A percentile compares a stretch with the other conserved stretches of the same genome.
Evolutionary conservation across 2,888 invertebrate species (phyloP).

Genomic region (Hybos culiciformis): DNA sequence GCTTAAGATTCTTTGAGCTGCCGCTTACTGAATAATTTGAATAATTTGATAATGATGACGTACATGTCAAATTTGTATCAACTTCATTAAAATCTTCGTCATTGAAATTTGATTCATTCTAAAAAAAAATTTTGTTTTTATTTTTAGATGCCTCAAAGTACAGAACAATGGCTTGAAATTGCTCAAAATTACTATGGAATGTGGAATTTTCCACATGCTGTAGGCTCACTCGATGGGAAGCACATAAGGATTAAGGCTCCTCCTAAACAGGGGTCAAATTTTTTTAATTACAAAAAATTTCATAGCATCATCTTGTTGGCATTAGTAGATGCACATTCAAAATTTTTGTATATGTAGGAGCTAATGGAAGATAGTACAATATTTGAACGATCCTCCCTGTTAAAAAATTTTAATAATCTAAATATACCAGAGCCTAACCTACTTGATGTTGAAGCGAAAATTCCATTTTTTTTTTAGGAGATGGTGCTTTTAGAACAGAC

Average conservation of each 20-base stretch:
- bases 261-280: slow-evolving; percentile 3
- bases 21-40: no score
- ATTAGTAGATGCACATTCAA: slow-evolving; percentile 5
- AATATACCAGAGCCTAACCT: background rate
- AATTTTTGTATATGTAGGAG: slow-evolving; percentile 9
- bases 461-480: background rate
- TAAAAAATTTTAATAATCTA: slow-evolving; percentile 7
- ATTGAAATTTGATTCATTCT: no score
- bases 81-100: no score
- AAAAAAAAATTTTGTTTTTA: no score
- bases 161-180: slow-evolving; percentile 3
- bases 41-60: no score
- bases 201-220: no score
- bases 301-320: slow-evolving; percentile 10
- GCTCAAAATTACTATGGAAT: slow-evolving; percentile 5
- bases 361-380: slow-evolving; percentile 10
- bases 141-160: background rate
- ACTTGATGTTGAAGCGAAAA: background rate
- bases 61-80: no score
- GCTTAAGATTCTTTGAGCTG: no score
- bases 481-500: background rate
- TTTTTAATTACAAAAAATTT: slow-evolving; percentile 9
- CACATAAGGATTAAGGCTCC: slow-evolving; percentile 7
- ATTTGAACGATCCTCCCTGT: slow-evolving; percentile 2
- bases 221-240: slow-evolving; percentile 8